Conservation (phyloP, 2,113 vertebrate species). For the Sinosuthora webbiana region DNA sequence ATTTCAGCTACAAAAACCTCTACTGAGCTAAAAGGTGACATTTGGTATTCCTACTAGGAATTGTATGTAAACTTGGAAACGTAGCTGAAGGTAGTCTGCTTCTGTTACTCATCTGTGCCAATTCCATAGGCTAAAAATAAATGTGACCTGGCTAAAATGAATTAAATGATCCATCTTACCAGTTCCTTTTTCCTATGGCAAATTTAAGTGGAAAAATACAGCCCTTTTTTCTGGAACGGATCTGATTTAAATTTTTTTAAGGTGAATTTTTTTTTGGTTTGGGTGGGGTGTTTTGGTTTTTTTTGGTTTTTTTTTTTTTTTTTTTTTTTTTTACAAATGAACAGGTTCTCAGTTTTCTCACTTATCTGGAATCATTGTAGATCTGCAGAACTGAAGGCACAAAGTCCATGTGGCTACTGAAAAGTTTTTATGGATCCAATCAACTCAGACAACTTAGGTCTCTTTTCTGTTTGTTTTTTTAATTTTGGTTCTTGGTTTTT, state of each 20-base stretch:
- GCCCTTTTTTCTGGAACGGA: not conserved
- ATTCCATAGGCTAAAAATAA: slow-evolving; percentile 60
- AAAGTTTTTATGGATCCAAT: not conserved
- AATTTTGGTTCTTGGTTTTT: too few species aligned
- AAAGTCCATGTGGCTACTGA: not conserved
- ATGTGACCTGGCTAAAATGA: slow-evolving; percentile 41
- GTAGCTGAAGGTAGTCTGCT: slow-evolving; percentile 12
- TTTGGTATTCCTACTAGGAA: not conserved
- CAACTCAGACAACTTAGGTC: not conserved
- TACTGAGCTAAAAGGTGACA: not conserved
- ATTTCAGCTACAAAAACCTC: not conserved
- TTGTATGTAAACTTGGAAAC: not conserved
- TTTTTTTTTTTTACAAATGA: not conserved
- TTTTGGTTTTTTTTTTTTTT: too few species aligned
- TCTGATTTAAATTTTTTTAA: not conserved
- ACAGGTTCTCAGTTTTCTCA: not conserved
- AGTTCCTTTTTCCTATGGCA: slow-evolving; percentile 58
- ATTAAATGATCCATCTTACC: slow-evolving; percentile 13
- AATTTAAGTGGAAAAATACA: slow-evolving; percentile 55
- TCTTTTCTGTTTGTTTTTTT: not conserved
- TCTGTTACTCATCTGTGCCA: slow-evolving; percentile 25
- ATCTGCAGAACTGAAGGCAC: not conserved
- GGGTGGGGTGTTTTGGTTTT: too few species aligned
- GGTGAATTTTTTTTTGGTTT: not conserved
- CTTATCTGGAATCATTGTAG: not conserved